Evolutionary conservation across 2,797 vertebrate species (phyloP).

Genomic region (Chloroceryle amazona): DNA sequence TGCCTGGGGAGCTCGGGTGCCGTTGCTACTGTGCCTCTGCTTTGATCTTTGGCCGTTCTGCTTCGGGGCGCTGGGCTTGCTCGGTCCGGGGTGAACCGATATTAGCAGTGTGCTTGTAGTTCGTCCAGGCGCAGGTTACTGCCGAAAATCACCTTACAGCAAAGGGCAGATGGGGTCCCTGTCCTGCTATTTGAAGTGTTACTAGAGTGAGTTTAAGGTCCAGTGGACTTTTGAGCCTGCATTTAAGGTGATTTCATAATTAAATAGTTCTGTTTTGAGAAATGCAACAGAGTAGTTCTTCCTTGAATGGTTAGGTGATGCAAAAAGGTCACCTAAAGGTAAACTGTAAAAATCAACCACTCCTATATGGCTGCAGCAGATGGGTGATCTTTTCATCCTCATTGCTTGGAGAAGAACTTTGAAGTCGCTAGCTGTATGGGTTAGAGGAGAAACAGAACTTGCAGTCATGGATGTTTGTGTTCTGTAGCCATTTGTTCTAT

Average conservation of each 20-base stretch:
- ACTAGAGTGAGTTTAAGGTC: background rate
- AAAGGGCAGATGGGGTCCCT: background rate
- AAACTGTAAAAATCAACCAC: background rate
- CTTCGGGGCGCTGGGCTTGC: no score
- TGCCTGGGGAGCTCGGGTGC: fast-evolving
- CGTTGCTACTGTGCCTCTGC: fast-evolving
- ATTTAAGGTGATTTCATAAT: background rate
- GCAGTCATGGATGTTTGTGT: fast-evolving
- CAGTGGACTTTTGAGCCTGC: background rate
- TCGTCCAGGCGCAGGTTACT: fast-evolving
- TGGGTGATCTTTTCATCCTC: background rate
- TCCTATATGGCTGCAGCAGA: background rate
- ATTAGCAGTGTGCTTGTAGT: fast-evolving
- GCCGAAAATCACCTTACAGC: fast-evolving
- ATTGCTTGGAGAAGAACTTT: background rate
- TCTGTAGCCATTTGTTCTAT: background rate
- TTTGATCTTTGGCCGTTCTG: fast-evolving
- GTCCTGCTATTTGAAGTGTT: no score
- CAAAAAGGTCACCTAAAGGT: background rate
- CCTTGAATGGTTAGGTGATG: background rate
- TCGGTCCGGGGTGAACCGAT: fast-evolving
- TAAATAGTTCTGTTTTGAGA: background rate
- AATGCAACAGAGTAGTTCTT: fast-evolving
- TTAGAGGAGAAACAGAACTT: background rate
- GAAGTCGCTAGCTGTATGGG: no score